Evolutionary conservation across 2,888 invertebrate genomes (phyloP), one percentile per base, ranked within the genome.

Genomic region (Physocephala rufipes): DNA sequence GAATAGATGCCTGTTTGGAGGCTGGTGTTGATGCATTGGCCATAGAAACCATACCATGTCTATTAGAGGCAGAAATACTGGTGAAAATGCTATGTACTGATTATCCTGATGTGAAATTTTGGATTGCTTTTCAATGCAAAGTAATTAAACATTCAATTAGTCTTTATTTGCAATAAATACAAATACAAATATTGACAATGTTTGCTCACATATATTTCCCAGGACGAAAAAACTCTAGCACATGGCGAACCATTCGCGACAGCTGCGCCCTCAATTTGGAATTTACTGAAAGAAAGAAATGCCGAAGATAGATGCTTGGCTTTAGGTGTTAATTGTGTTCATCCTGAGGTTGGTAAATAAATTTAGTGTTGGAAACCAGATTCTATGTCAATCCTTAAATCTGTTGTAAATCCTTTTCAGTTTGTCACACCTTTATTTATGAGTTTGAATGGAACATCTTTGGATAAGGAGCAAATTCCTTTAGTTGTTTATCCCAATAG

Each of bases 401-500:
- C 16, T 47, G 43, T 55, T 53, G 15, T 47, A 15, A 1, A 47
- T 15, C 47, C 12, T 59, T 36, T 72, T 0, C 83, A 88, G 75
- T 87, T 89, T 78, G 90, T 94, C 7, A 88, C 89, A 19, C 82
- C 89, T 0, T 85, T 95, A 62, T 86, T 94, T 58, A 85, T 87
- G 76, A 86, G 87, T 58, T 83, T 91, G 75, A 90, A 90, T 77
- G 87, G 86, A 16, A 85, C 85, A 36, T 83, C 87, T 53, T 82
- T 82, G 53, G 79, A 83, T 2, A 84, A 77, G 77, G 84, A 87
- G 12, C 81, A 77, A 66, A 89, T 95, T 72, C 94, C 95, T 2
- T 87, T 96, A 70, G 91, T 97, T 71, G 95, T 93, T 30, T 97
- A 97, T 86, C 96, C 97, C 3, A 97, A 97, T 85, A 95, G 95